Evolutionary conservation across 2,113 vertebrate species (phyloP).

Genomic region (Entelurus aequoreus): DNA sequence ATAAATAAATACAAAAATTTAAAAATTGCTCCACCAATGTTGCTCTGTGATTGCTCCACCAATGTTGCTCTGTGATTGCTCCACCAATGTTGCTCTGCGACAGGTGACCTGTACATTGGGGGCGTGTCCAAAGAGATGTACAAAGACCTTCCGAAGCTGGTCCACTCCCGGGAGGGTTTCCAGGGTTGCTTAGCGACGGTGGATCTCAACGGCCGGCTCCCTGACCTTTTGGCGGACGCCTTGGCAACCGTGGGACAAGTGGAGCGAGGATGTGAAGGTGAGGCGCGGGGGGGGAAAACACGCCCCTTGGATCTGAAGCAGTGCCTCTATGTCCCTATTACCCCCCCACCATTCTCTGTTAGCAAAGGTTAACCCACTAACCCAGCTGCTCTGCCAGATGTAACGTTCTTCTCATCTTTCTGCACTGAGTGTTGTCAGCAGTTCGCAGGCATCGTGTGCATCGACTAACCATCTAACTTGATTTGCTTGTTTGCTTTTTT

Average conservation of each 20-base stretch:
- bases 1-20: no score
- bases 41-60: no score
- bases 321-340: constrained; percentile 22
- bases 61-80: background rate
- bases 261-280: constrained; percentile 98
- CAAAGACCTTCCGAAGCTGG: constrained; percentile 91
- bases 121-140: constrained; percentile 97
- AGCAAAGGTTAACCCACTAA: constrained; percentile 52
- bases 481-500: constrained; percentile 94
- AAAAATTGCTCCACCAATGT: no score
- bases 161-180: constrained; percentile 95
- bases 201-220: constrained; percentile 93
- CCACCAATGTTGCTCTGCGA: constrained; percentile 8
- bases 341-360: constrained; percentile 38
- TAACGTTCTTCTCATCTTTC: constrained; percentile 31
- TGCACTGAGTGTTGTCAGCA: constrained; percentile 40
- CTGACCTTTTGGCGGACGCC: constrained; percentile 94
- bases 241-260: constrained; percentile 92
- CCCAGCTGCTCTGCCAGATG: constrained; percentile 29
- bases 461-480: constrained; percentile 94
- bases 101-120: constrained; percentile 95
- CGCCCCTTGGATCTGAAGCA: constrained; percentile 1
- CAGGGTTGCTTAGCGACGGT: constrained; percentile 96
- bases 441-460: constrained; percentile 85
- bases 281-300: constrained; percentile 19